A percentile compares a stretch with the other conserved stretches of the same genome.
Evolutionary conservation across 2,888 invertebrate species (phyloP).

Genomic region (Epirrhoe tristata): DNA sequence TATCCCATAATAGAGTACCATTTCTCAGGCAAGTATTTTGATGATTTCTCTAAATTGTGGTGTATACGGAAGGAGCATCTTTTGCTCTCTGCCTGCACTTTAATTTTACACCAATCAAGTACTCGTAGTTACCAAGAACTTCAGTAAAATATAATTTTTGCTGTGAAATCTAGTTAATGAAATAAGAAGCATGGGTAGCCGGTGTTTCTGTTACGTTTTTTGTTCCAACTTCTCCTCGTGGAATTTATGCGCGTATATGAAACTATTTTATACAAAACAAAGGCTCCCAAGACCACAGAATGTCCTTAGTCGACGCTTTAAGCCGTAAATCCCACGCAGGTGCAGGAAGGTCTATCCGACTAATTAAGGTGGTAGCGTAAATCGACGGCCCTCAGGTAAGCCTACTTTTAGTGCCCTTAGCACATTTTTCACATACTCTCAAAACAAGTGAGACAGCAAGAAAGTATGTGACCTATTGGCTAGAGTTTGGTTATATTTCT

Average conservation of each 20-base stretch:
- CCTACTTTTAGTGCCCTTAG: slow-evolving; percentile 57
- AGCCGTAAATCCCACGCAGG: slow-evolving; percentile 71
- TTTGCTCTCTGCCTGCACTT: slow-evolving; percentile 43
- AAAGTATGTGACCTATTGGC: too few species aligned
- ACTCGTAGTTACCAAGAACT: slow-evolving; percentile 1
- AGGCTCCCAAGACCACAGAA: slow-evolving; percentile 24
- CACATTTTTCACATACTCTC: slow-evolving; percentile 1
- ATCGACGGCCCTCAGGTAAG: slow-evolving; percentile 63
- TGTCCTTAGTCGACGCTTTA: slow-evolving; percentile 47
- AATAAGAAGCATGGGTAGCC: too few species aligned
- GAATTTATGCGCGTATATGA: background rate
- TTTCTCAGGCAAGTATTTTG: slow-evolving; percentile 50
- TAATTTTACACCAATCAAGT: slow-evolving; percentile 44
- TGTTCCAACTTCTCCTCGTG: background rate
- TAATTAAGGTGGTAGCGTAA: slow-evolving; percentile 74
- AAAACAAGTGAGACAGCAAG: background rate
- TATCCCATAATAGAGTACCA: slow-evolving; percentile 42
- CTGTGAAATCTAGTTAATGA: background rate
- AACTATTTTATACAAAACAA: slow-evolving; percentile 27
- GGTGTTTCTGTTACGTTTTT: background rate
- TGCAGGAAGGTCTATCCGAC: slow-evolving; percentile 68
- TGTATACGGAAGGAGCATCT: slow-evolving; percentile 45
- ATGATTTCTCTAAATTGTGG: slow-evolving; percentile 59
- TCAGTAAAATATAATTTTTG: background rate
- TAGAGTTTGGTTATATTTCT: too few species aligned